Conservation (phyloP, 2,797 vertebrate species). For the Peromyscus aztecus region DNA sequence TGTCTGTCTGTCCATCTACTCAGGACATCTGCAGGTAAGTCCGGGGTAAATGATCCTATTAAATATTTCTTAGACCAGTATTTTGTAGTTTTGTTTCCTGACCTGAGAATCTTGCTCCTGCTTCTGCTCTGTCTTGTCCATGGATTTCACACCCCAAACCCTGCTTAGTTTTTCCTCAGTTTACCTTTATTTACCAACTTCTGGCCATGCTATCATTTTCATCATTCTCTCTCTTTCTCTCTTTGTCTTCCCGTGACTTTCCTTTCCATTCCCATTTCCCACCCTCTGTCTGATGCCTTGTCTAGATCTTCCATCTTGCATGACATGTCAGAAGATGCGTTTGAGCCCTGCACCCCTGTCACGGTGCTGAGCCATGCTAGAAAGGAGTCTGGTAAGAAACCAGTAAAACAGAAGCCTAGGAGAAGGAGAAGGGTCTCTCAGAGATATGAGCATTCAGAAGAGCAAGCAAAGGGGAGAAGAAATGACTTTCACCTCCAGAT, state of each 20-base stretch:
- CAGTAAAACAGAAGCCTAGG: conserved; percentile 92
- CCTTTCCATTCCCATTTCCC: conserved; percentile 86
- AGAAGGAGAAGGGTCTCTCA: conserved; percentile 89
- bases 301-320: conserved; percentile 91
- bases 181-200: conserved; percentile 77
- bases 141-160: neutral
- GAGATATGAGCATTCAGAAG: conserved; percentile 85
- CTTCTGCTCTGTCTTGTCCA: conserved; percentile 76
- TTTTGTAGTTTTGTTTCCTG: conserved; percentile 1
- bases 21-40: conserved; percentile 98
- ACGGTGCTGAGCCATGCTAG: conserved; percentile 86
- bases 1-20: conserved; percentile 94
- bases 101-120: conserved; percentile 70
- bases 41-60: conserved; percentile 50
- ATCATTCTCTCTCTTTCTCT: conserved; percentile 73
- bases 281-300: conserved; percentile 85
- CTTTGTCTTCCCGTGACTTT: conserved; percentile 81
- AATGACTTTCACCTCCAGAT: conserved; percentile 79
- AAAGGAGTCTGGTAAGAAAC: conserved; percentile 90
- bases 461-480: conserved; percentile 84
- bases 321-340: conserved; percentile 91
- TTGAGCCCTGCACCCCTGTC: conserved; percentile 88
- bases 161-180: conserved; percentile 73
- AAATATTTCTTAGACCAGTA: neutral
- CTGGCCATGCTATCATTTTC: conserved; percentile 84